phyloP scores from a whole-genome alignment of 2,888 invertebrate species.

The Chalcis sispes region DNA sequence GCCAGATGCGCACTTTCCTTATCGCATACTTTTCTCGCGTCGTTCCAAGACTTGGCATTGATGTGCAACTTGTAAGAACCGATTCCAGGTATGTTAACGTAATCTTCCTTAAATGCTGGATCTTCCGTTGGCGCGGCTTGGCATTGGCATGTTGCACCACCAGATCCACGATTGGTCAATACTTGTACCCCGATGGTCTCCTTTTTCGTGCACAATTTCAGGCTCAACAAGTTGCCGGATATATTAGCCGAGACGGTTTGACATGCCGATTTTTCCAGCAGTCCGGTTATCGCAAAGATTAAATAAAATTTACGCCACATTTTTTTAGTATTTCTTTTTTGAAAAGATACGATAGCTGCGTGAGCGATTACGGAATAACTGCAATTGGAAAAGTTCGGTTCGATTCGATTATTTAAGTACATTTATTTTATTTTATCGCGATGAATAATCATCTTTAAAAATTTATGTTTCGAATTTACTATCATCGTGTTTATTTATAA shows the following conservation, averaged over 20 bases:
- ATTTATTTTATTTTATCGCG: no score
- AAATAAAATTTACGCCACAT: background rate
- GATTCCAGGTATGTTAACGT: conserved; percentile 62
- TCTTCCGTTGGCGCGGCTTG: background rate
- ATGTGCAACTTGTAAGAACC: conserved; percentile 65
- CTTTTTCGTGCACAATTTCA: conserved; percentile 32
- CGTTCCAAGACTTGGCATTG: conserved; percentile 54
- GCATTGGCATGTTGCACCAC: conserved; percentile 8
- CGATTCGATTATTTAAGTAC: no score
- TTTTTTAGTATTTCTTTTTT: background rate
- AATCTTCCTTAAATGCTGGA: conserved; percentile 58
- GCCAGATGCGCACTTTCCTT: conserved; percentile 63
- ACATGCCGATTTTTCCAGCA: background rate
- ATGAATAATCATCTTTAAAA: no score
- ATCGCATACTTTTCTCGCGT: conserved; percentile 61
- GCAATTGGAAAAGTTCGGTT: no score
- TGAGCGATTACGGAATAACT: no score
- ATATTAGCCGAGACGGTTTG: background rate
- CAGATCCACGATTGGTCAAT: background rate
- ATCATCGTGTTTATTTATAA: no score
- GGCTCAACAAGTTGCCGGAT: background rate
- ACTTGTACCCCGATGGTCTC: conserved; percentile 9
- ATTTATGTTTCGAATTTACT: no score
- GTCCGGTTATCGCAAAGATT: background rate
- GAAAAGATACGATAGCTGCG: no score